A percentile compares a stretch with the other conserved stretches of the same genome.
phyloP scores from a whole-genome alignment of 2,888 invertebrate genomes.

The Spialia ferax region DNA sequence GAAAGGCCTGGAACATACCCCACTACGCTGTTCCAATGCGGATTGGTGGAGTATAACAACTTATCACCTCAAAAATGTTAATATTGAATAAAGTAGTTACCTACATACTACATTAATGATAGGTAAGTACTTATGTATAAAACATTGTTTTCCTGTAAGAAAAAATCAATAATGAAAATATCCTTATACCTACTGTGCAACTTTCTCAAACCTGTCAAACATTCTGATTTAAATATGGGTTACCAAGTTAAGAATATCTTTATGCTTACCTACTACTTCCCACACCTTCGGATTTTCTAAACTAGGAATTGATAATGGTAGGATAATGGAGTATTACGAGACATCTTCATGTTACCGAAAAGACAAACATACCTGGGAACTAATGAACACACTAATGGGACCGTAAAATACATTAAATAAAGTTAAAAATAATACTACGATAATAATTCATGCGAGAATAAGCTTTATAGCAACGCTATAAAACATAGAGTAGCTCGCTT shows the following conservation, averaged over 20 bases:
- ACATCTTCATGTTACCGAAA: constrained; percentile 7
- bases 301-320: background rate
- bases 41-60: too few species aligned
- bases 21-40: too few species aligned
- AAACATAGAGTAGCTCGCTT: constrained; percentile 26
- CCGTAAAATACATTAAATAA: constrained; percentile 15
- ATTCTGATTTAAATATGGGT: too few species aligned
- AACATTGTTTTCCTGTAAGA: too few species aligned
- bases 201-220: too few species aligned
- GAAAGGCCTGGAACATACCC: too few species aligned
- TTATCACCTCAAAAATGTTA: too few species aligned
- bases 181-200: too few species aligned
- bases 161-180: too few species aligned
- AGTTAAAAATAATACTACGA: constrained; percentile 26
- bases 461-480: constrained; percentile 29
- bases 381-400: constrained; percentile 22
- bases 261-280: background rate
- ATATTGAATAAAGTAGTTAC: too few species aligned
- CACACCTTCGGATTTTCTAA: background rate
- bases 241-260: background rate
- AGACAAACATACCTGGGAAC: constrained; percentile 10
- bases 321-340: background rate
- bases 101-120: too few species aligned
- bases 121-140: too few species aligned
- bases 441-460: constrained; percentile 6